Conservation (phyloP, 2,888 invertebrate species). For the Formica aserva region DNA sequence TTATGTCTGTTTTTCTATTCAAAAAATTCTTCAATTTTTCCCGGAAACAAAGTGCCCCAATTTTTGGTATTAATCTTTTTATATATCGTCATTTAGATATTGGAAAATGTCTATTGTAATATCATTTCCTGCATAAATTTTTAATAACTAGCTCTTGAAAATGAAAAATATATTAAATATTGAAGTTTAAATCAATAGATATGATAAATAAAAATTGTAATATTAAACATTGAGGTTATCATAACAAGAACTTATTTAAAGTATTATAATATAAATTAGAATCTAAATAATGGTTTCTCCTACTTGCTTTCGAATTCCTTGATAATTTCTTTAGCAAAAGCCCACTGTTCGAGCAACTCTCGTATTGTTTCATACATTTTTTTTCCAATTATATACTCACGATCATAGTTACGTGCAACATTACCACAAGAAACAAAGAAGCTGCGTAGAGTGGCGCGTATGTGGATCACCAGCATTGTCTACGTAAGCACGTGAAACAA, state of each 20-base stretch:
- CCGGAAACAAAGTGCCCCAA: neutral
- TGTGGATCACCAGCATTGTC: no score
- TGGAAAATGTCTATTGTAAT: neutral
- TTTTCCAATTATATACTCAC: neutral
- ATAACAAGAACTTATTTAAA: neutral
- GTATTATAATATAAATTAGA: no score
- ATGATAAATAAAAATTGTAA: neutral
- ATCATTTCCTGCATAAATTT: neutral
- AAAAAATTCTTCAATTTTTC: neutral
- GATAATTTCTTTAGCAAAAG: neutral
- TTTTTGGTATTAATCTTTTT: slow-evolving; percentile 9
- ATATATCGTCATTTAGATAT: neutral
- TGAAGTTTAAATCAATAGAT: neutral
- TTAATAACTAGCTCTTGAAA: neutral
- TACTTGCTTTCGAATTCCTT: slow-evolving; percentile 17
- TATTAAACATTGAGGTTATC: neutral
- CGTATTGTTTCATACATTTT: neutral
- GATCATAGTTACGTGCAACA: no score
- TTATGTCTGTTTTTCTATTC: neutral
- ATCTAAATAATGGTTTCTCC: neutral
- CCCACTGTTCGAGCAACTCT: neutral
- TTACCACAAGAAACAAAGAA: no score
- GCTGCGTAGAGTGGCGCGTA: no score
- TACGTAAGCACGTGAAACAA: no score
- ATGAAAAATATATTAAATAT: neutral